Evolutionary conservation across 1,140 invertebrate species (phyloP).

Genomic region (Branchinecta lynchi): DNA sequence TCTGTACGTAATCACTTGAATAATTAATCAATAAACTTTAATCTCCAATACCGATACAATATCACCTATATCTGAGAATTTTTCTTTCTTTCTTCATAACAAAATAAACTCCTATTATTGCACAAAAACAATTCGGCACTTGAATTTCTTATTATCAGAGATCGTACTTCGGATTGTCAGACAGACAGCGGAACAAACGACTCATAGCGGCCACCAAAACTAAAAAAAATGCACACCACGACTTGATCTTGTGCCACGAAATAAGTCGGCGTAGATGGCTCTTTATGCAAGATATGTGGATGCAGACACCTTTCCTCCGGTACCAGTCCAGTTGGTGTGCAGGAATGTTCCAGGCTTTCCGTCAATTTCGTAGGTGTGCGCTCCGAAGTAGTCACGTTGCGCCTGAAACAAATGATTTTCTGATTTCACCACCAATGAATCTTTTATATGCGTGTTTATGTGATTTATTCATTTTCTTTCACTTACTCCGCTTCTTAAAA

Average conservation of each 20-base stretch:
- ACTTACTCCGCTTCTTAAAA: no score
- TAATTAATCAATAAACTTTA: neutral
- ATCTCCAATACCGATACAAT: constrained; percentile 2
- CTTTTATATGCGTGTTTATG: neutral
- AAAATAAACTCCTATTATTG: neutral
- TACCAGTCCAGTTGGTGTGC: constrained; percentile 98
- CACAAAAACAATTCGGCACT: neutral
- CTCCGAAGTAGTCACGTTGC: constrained; percentile 96
- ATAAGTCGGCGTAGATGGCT: no score
- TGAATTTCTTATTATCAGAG: no score
- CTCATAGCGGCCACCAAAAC: no score
- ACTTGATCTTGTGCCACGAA: no score
- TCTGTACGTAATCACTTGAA: neutral
- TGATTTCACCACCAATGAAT: constrained; percentile 18
- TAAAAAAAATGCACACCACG: no score
- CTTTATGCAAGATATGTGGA: constrained; percentile 77
- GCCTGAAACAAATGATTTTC: constrained; percentile 45
- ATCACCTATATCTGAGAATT: neutral
- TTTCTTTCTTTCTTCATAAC: neutral
- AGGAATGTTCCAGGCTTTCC: constrained; percentile 71
- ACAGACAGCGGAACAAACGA: no score
- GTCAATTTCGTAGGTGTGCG: constrained; percentile 91
- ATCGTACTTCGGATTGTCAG: no score
- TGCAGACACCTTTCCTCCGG: constrained; percentile 88
- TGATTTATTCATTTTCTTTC: no score